phyloP scores from a whole-genome alignment of 37 sponge, comb jelly and placozoan genomes.

The Hormiphora californensis region DNA sequence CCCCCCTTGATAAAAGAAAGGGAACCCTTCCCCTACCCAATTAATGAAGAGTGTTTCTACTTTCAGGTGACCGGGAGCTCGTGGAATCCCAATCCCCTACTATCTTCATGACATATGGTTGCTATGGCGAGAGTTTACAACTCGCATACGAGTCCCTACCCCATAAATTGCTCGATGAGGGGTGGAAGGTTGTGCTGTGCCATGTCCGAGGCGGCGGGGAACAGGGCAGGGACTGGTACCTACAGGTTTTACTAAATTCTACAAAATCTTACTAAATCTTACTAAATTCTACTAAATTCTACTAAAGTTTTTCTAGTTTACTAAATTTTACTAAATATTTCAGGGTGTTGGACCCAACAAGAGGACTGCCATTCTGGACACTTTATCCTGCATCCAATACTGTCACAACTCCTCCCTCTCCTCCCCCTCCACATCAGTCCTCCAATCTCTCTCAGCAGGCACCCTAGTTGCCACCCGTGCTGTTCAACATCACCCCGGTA shows the following conservation, averaged over 20 bases:
- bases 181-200: constrained; percentile 35
- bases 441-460: neutral
- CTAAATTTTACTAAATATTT: no score
- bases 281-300: no score
- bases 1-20: no score
- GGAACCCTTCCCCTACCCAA: no score
- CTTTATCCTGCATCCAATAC: neutral
- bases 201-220: constrained; percentile 36
- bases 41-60: no score
- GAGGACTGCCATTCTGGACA: neutral
- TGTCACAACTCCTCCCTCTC: neutral
- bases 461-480: neutral
- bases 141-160: neutral
- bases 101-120: constrained; percentile 11
- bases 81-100: no score
- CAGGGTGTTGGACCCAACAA: neutral
- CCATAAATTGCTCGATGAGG: neutral
- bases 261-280: no score
- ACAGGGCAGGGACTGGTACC: neutral
- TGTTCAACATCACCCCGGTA: neutral
- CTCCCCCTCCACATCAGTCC: neutral
- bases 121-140: neutral
- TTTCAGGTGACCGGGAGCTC: no score
- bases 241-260: no score
- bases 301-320: no score